Percentiles rank a stretch among this genome's conserved stretches.
Conservation (phyloP, 1,140 invertebrate species). For the Lasioglossum baleicum region DNA sequence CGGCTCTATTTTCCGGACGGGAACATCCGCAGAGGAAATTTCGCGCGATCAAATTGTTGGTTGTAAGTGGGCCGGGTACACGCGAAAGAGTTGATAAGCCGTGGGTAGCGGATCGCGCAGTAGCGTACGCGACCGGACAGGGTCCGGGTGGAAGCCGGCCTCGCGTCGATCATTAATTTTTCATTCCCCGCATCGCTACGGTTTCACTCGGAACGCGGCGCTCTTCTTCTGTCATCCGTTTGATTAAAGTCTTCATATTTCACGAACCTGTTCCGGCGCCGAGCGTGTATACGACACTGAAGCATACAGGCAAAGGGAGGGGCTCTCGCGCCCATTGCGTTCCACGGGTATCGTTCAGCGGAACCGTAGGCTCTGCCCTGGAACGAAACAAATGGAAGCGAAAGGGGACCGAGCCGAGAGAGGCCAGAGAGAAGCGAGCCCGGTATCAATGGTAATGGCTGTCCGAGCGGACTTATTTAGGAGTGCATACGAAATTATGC, state of each 20-base stretch:
- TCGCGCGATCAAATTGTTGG: slow-evolving; percentile 14
- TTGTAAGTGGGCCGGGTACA: background rate
- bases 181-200: slow-evolving; percentile 55
- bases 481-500: slow-evolving; percentile 63
- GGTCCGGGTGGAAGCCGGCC: background rate
- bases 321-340: slow-evolving; percentile 20
- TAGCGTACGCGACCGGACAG: too few species aligned
- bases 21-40: background rate
- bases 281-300: slow-evolving; percentile 27
- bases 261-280: slow-evolving; percentile 56
- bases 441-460: slow-evolving; percentile 64
- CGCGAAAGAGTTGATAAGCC: slow-evolving; percentile 33
- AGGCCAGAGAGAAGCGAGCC: slow-evolving; percentile 1
- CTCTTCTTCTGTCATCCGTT: slow-evolving; percentile 61
- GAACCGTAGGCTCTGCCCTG: slow-evolving; percentile 33
- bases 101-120: background rate
- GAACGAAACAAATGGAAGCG: slow-evolving; percentile 49
- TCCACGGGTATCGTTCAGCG: slow-evolving; percentile 11
- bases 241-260: slow-evolving; percentile 68
- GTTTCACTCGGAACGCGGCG: slow-evolving; percentile 43
- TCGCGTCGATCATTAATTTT: slow-evolving; percentile 59
- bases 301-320: slow-evolving; percentile 20
- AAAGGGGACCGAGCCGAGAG: slow-evolving; percentile 17
- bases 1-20: background rate
- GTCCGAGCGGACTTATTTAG: slow-evolving; percentile 61